These are phyloP conservation scores for Habropoda laboriosa DNA, from an alignment of 1,140 invertebrate genomes.

Conservation along the genomic window DNA sequence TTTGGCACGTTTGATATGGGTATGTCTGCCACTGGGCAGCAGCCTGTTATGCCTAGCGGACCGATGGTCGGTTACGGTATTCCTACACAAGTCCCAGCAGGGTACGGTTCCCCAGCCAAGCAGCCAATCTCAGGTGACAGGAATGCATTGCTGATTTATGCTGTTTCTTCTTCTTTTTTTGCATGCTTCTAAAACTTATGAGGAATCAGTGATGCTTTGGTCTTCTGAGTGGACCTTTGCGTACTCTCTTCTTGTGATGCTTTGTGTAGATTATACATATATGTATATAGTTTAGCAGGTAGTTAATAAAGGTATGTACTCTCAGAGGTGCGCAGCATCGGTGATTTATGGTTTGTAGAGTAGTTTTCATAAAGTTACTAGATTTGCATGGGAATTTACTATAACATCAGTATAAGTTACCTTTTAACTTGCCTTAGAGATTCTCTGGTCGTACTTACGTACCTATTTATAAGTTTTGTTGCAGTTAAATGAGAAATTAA, in stretches of 20 bases:
- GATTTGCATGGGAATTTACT: too few species aligned
- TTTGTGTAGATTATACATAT: too few species aligned
- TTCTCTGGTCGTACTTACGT: too few species aligned
- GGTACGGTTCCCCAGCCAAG: conserved; percentile 85
- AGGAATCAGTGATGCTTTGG: conserved; percentile 49
- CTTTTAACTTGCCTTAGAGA: too few species aligned
- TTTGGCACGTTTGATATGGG: conserved; percentile 71
- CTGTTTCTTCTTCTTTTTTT: conserved; percentile 18
- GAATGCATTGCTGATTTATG: conserved; percentile 63
- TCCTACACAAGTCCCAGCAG: conserved; percentile 74
- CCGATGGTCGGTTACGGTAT: conserved; percentile 70
- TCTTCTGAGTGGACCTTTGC: not conserved
- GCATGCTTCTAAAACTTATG: conserved; percentile 51
- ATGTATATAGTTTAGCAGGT: not conserved
- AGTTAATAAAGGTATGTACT: not conserved
- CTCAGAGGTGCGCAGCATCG: not conserved
- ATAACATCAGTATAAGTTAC: too few species aligned
- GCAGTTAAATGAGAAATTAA: not conserved
- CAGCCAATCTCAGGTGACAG: conserved; percentile 83
- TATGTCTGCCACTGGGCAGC: conserved; percentile 61
- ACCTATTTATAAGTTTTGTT: too few species aligned
- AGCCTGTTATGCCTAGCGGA: conserved; percentile 63
- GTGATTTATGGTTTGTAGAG: not conserved
- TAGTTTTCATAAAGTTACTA: too few species aligned
- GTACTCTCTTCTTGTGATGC: not conserved